A percentile compares a stretch with the other conserved stretches of the same genome.
Conservation (phyloP, 1,140 invertebrate genomes). For the Bathynomus jamesi region DNA sequence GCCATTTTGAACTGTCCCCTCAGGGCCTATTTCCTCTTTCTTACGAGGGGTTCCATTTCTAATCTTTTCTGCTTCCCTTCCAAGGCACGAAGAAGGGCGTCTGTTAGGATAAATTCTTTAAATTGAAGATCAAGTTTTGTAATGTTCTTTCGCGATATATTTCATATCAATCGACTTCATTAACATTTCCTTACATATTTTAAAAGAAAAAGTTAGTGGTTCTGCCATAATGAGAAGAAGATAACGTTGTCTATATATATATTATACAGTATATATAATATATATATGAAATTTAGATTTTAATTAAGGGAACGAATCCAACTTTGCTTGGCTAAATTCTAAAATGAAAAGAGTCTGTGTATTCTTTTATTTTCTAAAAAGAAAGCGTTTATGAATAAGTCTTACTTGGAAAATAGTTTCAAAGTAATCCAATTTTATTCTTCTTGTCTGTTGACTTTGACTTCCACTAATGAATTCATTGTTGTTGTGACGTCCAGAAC, state of each 20-base stretch:
- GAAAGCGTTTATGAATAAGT: neutral
- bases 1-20: neutral
- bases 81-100: neutral
- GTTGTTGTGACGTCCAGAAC: neutral
- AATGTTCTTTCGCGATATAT: neutral
- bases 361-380: no score
- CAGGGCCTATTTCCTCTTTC: neutral
- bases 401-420: neutral
- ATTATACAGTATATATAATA: neutral
- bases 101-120: neutral
- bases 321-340: neutral
- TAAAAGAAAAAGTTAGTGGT: no score
- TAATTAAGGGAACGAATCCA: neutral
- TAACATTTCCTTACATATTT: no score
- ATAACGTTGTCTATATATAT: neutral
- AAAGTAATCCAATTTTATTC: neutral
- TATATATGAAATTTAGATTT: neutral
- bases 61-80: neutral
- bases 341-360: neutral
- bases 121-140: neutral
- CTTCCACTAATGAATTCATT: neutral
- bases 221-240: no score
- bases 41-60: neutral
- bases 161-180: neutral
- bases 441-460: neutral